A percentile compares a stretch with the other conserved stretches of the same genome.
Conservation (phyloP, 2,797 vertebrate species). For the Discoglossus pictus region DNA sequence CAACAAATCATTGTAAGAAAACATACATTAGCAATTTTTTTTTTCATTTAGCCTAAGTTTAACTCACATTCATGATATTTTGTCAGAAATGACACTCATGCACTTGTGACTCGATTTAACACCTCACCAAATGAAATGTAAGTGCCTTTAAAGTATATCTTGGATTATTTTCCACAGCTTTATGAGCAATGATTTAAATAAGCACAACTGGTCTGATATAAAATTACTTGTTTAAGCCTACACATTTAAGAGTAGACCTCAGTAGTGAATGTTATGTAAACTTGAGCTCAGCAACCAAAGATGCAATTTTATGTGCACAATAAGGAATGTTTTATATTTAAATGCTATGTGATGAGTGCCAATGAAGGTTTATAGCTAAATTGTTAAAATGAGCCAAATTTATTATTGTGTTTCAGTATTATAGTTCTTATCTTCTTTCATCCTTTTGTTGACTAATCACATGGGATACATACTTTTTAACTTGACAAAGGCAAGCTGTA, state of each 20-base stretch:
- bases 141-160: constrained; percentile 35
- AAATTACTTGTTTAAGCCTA: constrained; percentile 36
- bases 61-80: background rate
- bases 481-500: constrained; percentile 44
- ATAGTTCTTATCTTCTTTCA: constrained; percentile 37
- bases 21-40: background rate
- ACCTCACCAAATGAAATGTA: constrained; percentile 28
- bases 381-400: constrained; percentile 33
- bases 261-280: constrained; percentile 10
- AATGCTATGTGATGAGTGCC: constrained; percentile 33
- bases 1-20: no score
- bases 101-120: constrained; percentile 22
- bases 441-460: constrained; percentile 39
- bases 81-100: constrained; percentile 7
- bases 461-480: constrained; percentile 34
- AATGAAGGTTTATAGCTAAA: constrained; percentile 28
- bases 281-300: constrained; percentile 10
- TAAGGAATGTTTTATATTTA: constrained; percentile 51
- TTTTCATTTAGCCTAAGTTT: background rate
- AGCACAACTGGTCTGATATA: constrained; percentile 33
- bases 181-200: constrained; percentile 28
- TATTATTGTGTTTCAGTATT: constrained; percentile 40
- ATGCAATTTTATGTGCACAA: constrained; percentile 50
- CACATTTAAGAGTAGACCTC: constrained; percentile 22
- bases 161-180: constrained; percentile 29